A percentile compares a stretch with the other conserved stretches of the same genome.
Conservation (phyloP, 2,797 vertebrate species). For the Sebastolobus alascanus region DNA sequence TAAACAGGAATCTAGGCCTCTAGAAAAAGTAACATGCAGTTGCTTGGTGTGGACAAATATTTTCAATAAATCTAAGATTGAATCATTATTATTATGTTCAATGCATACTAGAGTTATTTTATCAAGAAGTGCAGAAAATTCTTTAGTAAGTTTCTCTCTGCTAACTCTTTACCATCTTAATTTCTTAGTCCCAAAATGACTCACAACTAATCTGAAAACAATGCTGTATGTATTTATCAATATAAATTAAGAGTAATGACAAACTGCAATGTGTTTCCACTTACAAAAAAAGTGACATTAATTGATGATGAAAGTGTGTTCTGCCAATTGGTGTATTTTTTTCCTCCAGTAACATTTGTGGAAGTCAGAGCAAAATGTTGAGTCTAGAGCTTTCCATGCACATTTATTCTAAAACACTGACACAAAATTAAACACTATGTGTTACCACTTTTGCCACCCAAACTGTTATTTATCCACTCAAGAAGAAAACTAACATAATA, state of each 20-base stretch:
- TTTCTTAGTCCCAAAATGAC: background rate
- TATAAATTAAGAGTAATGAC: background rate
- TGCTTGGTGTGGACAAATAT: background rate
- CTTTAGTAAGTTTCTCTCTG: background rate
- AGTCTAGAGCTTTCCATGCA: background rate
- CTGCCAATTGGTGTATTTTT: background rate
- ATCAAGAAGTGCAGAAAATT: background rate
- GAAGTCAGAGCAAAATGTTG: background rate
- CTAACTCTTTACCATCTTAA: background rate
- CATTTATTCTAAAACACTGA: background rate
- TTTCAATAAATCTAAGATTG: background rate
- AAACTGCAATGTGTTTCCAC: background rate
- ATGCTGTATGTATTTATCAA: background rate
- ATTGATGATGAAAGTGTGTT: background rate
- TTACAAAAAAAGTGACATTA: background rate
- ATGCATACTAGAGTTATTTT: background rate
- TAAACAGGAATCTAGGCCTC: background rate
- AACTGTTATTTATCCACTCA: background rate
- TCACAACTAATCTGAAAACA: background rate
- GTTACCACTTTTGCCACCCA: background rate
- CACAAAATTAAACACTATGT: background rate
- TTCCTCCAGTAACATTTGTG: no score
- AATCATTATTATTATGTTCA: background rate
- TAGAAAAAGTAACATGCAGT: background rate
- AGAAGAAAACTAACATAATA: background rate